Base-by-base conservation (phyloP, 2,888 invertebrate species). In the Leptodirus hochenwartii region DNA sequence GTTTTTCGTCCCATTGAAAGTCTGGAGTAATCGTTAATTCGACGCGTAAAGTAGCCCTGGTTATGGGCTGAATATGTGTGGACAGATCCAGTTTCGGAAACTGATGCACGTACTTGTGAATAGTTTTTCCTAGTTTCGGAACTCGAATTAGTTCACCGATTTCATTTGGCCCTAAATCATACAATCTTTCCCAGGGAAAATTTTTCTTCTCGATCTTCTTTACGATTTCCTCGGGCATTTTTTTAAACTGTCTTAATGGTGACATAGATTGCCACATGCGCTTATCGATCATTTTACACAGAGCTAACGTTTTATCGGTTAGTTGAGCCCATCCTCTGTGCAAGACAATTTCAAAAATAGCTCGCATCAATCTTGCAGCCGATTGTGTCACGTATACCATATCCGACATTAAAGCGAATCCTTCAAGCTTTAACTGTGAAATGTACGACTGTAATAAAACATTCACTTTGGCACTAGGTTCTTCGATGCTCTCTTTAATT, bases 261-360 rank as follows among this genome's bases (percentile, higher is more conserved):
- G 91, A 93, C 93, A 98, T 93, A 0, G 93, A 93, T 54, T 96
- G 95, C 98, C 98, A 99, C 93, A 96, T 95, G 17, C 96, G 66
- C 1, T 90, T 70, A 52, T 96, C 93, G 35, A 98, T 90, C 96
- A 98, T 98, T 58, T 99, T 99, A 58, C 95, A 95, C 4, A 98
- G 64, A 0, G 90, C 78, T 11, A 99, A 56, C 0, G 91, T 79
- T 53, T 96, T 98, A 51, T 96, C 95, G 1, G 93, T 88, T 30
- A 99, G 53, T 45, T 95, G 93, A 0, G 98, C 98, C 98, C 98
- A 98, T 9, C 96, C 85, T 31, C 56, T 59, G 28, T 73, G 68
- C 23, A 98, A 53, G 0, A 96, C 96, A 40, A 98, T 96, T 61
- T 99, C 98, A 54, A 79, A 96, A 40, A 99, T 90, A 0, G 98